phyloP scores from a whole-genome alignment of 2,797 vertebrate species.

The Muraenolepis orangiensis region DNA sequence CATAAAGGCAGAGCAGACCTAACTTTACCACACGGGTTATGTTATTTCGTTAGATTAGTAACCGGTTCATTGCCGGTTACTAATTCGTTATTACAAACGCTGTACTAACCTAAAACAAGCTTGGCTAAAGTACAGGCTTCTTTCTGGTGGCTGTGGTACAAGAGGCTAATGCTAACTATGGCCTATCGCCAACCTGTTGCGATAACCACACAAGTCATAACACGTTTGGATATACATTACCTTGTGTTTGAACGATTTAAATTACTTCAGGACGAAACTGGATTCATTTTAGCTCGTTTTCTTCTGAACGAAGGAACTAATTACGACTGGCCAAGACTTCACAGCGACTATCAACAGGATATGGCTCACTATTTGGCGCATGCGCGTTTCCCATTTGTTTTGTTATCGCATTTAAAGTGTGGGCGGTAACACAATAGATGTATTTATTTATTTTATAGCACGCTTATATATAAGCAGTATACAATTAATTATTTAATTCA shows the following conservation, averaged over 20 bases:
- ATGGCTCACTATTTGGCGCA: constrained; percentile 1
- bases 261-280: constrained; percentile 22
- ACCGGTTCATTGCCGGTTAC: neutral
- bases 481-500: no score
- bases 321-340: neutral
- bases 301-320: neutral
- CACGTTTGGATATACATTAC: constrained; percentile 26
- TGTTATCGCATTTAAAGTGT: neutral
- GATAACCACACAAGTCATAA: neutral
- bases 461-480: neutral
- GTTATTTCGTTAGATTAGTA: neutral
- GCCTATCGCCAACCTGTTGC: neutral
- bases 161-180: neutral
- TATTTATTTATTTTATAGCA: neutral
- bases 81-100: neutral
- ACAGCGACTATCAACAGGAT: constrained; percentile 39
- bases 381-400: neutral
- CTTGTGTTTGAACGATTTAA: constrained; percentile 24
- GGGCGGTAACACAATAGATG: neutral
- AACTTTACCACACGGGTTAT: neutral
- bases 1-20: neutral
- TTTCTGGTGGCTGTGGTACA: neutral
- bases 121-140: neutral
- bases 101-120: neutral
- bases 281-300: constrained; percentile 32